Evolutionary conservation across 2,797 vertebrate genomes (phyloP).

Genomic region (Ptychadena robeensis): DNA sequence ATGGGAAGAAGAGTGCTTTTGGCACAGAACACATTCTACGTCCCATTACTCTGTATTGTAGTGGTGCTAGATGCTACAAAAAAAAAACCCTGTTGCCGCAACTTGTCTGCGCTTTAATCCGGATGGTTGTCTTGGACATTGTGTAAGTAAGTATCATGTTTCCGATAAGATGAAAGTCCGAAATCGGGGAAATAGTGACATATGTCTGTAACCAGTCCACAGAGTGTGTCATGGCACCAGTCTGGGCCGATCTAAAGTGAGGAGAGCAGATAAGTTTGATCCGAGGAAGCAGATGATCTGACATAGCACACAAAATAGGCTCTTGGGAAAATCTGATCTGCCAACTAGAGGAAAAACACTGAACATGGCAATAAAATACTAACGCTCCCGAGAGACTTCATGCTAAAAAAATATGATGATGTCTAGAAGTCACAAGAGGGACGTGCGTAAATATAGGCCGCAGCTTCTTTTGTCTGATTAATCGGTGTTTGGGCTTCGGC

Average conservation of each 20-base stretch:
- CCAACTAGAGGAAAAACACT: not conserved
- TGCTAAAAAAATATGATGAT: not conserved
- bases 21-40: not conserved
- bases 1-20: not conserved
- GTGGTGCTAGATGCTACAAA: not conserved
- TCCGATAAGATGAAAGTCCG: not conserved
- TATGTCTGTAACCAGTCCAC: not conserved
- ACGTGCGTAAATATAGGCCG: slow-evolving; percentile 5
- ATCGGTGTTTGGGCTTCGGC: not conserved
- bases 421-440: slow-evolving; percentile 1
- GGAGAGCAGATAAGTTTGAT: slow-evolving; percentile 1
- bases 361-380: not conserved
- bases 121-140: not conserved
- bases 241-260: not conserved
- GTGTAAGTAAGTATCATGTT: not conserved
- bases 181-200: not conserved
- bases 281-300: not conserved
- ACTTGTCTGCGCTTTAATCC: not conserved
- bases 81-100: not conserved
- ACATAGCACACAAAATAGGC: not conserved
- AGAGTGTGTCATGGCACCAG: not conserved
- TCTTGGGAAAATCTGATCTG: slow-evolving; percentile 14
- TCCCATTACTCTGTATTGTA: not conserved
- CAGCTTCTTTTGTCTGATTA: not conserved
- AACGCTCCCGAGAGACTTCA: not conserved